These are phyloP conservation scores for Indicator indicator DNA, from an alignment of 2,113 vertebrate genomes.

Conservation along the genomic window DNA sequence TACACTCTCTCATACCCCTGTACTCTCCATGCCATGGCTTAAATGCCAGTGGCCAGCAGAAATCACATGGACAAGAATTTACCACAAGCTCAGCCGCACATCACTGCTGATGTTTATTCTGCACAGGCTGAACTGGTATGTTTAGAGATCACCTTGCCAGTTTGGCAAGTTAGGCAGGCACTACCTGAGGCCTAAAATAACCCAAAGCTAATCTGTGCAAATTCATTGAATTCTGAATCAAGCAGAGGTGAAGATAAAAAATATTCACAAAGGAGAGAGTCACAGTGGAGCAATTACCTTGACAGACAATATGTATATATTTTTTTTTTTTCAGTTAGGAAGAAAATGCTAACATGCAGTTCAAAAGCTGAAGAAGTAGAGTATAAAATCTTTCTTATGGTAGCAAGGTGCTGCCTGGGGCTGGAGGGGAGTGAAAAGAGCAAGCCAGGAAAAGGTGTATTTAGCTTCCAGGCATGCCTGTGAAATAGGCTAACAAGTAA, in stretches of 20 bases:
- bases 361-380: neutral
- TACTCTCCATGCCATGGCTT: neutral
- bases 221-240: neutral
- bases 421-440: neutral
- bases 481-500: neutral
- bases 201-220: accelerated
- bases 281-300: neutral
- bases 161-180: neutral
- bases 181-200: neutral
- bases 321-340: neutral
- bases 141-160: neutral
- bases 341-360: neutral
- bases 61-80: neutral
- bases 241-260: neutral
- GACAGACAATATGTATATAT: neutral
- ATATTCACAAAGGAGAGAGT: neutral
- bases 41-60: neutral
- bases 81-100: neutral
- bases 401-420: neutral
- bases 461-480: neutral
- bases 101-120: neutral
- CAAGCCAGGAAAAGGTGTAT: neutral
- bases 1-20: neutral
- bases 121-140: neutral
- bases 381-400: neutral